phyloP scores from a whole-genome alignment of 2,888 invertebrate species.

The Hetaerina titia region DNA sequence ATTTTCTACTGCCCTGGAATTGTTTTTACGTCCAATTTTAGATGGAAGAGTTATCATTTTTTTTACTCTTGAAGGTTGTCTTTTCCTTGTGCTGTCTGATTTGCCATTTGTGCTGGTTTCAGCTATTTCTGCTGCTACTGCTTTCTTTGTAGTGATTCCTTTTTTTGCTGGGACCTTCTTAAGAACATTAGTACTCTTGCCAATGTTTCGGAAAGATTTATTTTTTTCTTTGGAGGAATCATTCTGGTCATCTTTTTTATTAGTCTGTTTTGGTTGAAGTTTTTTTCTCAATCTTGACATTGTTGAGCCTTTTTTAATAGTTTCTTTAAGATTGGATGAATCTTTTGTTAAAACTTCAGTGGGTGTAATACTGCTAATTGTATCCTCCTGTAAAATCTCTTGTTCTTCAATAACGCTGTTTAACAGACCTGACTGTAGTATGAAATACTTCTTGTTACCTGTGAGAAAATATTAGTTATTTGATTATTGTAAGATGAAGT shows the following conservation, averaged over 20 bases:
- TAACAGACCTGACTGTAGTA: neutral
- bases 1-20: neutral
- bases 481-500: neutral
- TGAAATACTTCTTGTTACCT: neutral
- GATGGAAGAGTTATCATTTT: neutral
- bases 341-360: neutral
- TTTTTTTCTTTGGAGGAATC: neutral
- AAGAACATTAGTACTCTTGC: neutral
- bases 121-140: neutral
- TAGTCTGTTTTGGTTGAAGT: too few relatives aligned
- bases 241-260: neutral
- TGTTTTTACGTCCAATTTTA: neutral
- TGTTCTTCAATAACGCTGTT: neutral
- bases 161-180: neutral
- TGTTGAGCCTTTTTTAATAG: neutral
- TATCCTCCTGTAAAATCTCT: neutral
- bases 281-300: neutral
- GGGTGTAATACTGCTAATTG: neutral
- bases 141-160: neutral
- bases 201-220: too few relatives aligned
- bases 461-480: neutral
- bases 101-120: neutral
- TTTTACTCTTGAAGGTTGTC: neutral
- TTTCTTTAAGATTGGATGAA: neutral
- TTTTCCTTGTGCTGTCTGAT: neutral